Evolutionary conservation across 2,888 invertebrate genomes (phyloP).

Genomic region (Coleophora deauratella): DNA sequence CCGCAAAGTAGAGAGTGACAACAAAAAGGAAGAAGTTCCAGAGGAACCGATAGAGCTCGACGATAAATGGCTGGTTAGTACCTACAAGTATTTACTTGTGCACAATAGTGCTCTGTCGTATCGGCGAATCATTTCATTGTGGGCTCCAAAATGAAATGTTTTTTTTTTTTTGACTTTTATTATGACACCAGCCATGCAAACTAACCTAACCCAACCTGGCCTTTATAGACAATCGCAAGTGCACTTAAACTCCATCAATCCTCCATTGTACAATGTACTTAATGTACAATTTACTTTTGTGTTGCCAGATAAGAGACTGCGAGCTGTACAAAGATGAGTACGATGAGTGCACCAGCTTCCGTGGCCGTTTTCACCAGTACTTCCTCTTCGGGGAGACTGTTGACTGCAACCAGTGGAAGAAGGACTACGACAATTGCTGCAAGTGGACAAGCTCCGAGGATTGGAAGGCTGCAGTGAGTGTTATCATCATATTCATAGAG

Average conservation of each 20-base stretch:
- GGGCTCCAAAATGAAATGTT: too few relatives aligned
- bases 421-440: conserved; percentile 83
- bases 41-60: conserved; percentile 17
- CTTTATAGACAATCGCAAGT: too few relatives aligned
- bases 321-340: conserved; percentile 88
- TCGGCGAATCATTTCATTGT: too few relatives aligned
- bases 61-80: conserved; percentile 52
- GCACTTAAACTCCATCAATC: too few relatives aligned
- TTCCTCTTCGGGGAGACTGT: conserved; percentile 82
- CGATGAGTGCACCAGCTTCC: conserved; percentile 83
- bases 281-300: too few relatives aligned
- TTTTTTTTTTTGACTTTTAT: too few relatives aligned
- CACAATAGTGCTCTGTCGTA: too few relatives aligned
- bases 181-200: too few relatives aligned
- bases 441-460: conserved; percentile 78
- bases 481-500: neutral
- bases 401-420: conserved; percentile 87
- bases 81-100: too few relatives aligned
- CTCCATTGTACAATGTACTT: too few relatives aligned
- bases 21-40: neutral
- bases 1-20: conserved; percentile 18
- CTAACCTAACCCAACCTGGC: too few relatives aligned
- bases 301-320: conserved; percentile 81
- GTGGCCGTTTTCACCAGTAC: conserved; percentile 88
- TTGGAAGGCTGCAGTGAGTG: conserved; percentile 78